Evolutionary conservation across 2,888 invertebrate species (phyloP), one percentile per base, ranked within the genome.

Genomic region (Uloborus plumipes): DNA sequence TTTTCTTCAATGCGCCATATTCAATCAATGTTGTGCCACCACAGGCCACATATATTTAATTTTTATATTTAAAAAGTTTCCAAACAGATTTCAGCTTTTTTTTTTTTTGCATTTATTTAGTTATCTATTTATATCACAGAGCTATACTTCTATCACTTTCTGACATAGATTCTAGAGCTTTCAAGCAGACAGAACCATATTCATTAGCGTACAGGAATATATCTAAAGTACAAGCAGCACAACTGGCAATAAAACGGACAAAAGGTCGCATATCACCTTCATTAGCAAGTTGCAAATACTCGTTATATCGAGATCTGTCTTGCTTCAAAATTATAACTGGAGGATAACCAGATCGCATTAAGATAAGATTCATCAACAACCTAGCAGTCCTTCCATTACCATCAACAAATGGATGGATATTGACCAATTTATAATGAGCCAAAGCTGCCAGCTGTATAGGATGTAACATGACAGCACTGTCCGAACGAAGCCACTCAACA

Each of bases 361-460:
- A 91, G 85, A 98, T 93, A 86, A 97, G 92, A 90, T 99, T 99
- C 98, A 99, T 98, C 1, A 99, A 91, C 22, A 99, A 91, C 47
- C 99, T 92, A 16, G 97, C 96, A 0, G 98, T 98, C 87, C 99
- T 92, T 0, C 98, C 98, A 88, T 99, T 99, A 66, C 99, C 98
- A 89, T 99, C 98, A 3, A 94, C 92, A 90, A 99, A 99, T 0
- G 99, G 99, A 90, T 99, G 99, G 86, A 99, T 97, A 88, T 95
- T 95, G 0, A 99, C 99, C 59, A 99, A 89, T 90, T 97, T 97
- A 90, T 98, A 98, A 90, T 99, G 99, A 0, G 97, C 98, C 74
- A 99, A 90, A 0, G 99, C 98, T 69, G 98, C 98, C 88, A 95
- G 94, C 89, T 96, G 95, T 86, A 98, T 94, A 20, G 97, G 96